Conservation (phyloP, 2,113 vertebrate genomes). For the Motacilla alba region DNA sequence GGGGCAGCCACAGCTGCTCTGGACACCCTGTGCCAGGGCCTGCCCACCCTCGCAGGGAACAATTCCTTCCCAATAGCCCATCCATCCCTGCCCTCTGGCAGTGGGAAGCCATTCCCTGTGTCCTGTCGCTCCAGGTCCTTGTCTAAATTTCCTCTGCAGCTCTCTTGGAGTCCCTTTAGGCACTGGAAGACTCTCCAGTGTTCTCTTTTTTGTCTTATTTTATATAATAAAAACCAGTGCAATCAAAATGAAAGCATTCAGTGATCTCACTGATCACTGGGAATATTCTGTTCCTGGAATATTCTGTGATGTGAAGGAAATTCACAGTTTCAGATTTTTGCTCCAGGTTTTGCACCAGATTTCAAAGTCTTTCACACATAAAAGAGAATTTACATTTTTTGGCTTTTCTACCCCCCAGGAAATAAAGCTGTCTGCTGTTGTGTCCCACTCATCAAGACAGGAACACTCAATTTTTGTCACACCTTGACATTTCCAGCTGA, state of each 20-base stretch:
- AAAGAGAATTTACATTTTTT: neutral
- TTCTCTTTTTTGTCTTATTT: neutral
- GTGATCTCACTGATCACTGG: neutral
- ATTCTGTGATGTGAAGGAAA: neutral
- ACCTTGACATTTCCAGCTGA: neutral
- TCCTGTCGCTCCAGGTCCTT: neutral
- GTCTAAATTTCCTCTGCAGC: neutral
- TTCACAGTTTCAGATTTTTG: neutral
- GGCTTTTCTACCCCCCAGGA: neutral
- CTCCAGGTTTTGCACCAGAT: neutral
- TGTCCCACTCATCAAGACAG: neutral
- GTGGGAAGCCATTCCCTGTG: neutral
- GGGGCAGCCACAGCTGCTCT: neutral
- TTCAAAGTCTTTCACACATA: neutral
- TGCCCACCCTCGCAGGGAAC: fast-evolving
- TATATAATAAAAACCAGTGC: neutral
- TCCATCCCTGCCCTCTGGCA: fast-evolving
- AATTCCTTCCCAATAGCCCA: neutral
- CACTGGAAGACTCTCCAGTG: neutral
- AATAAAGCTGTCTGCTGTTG: neutral
- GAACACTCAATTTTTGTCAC: neutral
- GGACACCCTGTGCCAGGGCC: neutral
- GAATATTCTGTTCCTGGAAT: neutral
- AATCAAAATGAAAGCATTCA: neutral
- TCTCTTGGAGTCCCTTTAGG: neutral